Evolutionary conservation across 2,797 vertebrate species (phyloP).

Genomic region (Odontamblyopus lacepedii): DNA sequence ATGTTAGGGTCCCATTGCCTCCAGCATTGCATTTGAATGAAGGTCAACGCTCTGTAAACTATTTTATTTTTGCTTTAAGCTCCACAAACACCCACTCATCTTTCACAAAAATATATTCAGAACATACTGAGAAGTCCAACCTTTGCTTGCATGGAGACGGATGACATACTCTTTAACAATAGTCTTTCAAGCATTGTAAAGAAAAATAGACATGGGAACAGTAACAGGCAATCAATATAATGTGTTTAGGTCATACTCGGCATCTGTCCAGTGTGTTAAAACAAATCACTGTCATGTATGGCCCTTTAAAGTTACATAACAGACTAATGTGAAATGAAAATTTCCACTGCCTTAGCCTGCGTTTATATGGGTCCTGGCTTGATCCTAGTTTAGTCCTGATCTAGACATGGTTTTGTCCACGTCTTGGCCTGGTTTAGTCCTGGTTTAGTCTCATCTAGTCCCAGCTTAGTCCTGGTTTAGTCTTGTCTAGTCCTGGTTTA

Average conservation of each 20-base stretch:
- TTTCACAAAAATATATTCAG: constrained; percentile 3
- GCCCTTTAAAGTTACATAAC: background rate
- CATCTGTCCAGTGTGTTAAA: constrained; percentile 2
- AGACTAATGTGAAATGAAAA: background rate
- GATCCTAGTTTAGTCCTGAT: background rate
- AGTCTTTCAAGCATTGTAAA: background rate
- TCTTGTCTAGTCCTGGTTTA: no score
- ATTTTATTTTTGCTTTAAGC: constrained; percentile 23
- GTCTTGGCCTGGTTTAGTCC: background rate
- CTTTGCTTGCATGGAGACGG: background rate
- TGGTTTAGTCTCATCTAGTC: no score
- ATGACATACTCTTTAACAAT: background rate
- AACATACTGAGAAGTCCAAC: background rate
- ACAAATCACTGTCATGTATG: background rate
- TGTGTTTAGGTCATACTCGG: background rate
- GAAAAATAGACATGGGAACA: background rate
- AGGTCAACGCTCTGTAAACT: constrained; percentile 39
- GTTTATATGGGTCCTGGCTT: background rate
- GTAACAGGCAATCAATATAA: background rate
- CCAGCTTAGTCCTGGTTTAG: no score
- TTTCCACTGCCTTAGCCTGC: background rate
- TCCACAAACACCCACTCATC: constrained; percentile 10
- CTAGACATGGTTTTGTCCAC: no score
- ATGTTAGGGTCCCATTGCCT: constrained; percentile 34
- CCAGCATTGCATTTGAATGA: constrained; percentile 21